phyloP scores from a whole-genome alignment of 2,888 invertebrate species.

The Campoplex nolae region DNA sequence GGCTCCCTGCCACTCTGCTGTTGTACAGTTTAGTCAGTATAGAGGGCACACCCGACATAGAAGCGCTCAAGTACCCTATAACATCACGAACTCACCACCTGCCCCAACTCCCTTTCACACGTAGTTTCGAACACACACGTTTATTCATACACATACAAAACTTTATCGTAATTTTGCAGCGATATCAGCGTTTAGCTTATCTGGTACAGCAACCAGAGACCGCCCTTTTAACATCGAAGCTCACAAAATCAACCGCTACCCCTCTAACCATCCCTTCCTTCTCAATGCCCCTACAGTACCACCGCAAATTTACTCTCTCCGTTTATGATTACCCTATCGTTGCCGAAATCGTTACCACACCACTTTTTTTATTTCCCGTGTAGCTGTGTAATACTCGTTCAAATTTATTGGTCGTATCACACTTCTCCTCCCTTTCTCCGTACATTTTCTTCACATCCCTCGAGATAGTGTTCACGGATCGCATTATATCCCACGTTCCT shows the following conservation, averaged over 20 bases:
- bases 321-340: slow-evolving; percentile 60
- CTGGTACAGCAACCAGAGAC: slow-evolving; percentile 42
- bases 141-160: slow-evolving; percentile 18
- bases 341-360: slow-evolving; percentile 55
- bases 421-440: neutral
- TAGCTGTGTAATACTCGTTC: slow-evolving; percentile 54
- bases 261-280: neutral
- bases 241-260: slow-evolving; percentile 26
- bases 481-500: neutral
- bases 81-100: slow-evolving; percentile 43
- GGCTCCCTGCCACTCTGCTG: slow-evolving; percentile 39
- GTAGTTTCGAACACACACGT: slow-evolving; percentile 27
- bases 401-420: slow-evolving; percentile 60
- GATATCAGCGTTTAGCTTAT: slow-evolving; percentile 66
- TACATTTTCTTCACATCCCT: neutral
- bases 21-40: slow-evolving; percentile 8
- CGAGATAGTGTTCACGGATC: slow-evolving; percentile 28
- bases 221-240: slow-evolving; percentile 47
- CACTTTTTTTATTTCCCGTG: slow-evolving; percentile 54
- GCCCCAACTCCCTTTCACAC: slow-evolving; percentile 42
- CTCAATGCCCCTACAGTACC: neutral
- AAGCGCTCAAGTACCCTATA: slow-evolving; percentile 49
- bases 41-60: slow-evolving; percentile 32
- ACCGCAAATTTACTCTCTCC: slow-evolving; percentile 30
- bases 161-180: slow-evolving; percentile 65